Conservation (phyloP, 2,797 vertebrate genomes). For the Hyperoplus immaculatus region DNA sequence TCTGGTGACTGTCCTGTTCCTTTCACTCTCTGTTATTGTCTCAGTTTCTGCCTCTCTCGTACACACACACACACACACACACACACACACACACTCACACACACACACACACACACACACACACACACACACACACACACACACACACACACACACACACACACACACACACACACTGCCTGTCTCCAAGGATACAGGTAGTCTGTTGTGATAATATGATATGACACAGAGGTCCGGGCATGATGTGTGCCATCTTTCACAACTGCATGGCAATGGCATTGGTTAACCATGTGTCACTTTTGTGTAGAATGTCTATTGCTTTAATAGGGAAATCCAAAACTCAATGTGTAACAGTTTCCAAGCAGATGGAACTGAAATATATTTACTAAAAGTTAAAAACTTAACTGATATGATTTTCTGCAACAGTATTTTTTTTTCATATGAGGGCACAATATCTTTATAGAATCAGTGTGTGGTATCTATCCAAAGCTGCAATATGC, state of each 20-base stretch:
- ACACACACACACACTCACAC: constrained; percentile 12
- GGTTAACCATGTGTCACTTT: constrained; percentile 63
- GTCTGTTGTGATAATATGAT: constrained; percentile 74
- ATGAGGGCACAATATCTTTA: constrained; percentile 46
- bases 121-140: constrained; percentile 24
- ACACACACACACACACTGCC: constrained; percentile 18
- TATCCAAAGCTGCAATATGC: constrained; percentile 52
- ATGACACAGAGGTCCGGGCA: constrained; percentile 71
- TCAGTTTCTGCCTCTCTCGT: constrained; percentile 43
- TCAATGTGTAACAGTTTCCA: background rate
- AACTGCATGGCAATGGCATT: constrained; percentile 59
- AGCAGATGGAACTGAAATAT: constrained; percentile 10
- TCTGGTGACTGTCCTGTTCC: constrained; percentile 66
- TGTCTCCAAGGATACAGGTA: constrained; percentile 56
- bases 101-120: constrained; percentile 28
- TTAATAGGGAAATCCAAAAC: constrained; percentile 37
- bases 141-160: constrained; percentile 38
- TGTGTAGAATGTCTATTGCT: constrained; percentile 49
- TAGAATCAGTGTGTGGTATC: constrained; percentile 50
- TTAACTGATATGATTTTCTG: constrained; percentile 38
- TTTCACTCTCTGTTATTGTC: constrained; percentile 69
- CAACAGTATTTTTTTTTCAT: constrained; percentile 45
- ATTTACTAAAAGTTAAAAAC: constrained; percentile 30
- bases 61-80: constrained; percentile 25
- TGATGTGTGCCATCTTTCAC: constrained; percentile 78